Evolutionary conservation across 2,797 vertebrate genomes (phyloP).

Genomic region (Epinephelus coioides): DNA sequence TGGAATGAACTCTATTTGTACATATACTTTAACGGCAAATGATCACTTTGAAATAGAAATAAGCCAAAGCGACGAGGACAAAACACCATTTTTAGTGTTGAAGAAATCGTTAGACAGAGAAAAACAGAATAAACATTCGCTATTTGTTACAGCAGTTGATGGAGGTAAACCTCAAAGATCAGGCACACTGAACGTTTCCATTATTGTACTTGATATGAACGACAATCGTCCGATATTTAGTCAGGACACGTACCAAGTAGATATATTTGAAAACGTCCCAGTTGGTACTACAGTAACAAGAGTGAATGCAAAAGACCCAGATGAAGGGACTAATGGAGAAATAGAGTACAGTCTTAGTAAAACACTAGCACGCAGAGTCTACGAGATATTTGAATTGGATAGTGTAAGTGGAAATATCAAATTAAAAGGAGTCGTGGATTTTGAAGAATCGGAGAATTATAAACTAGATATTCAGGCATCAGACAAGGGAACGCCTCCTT

Average conservation of each 20-base stretch:
- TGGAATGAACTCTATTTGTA: constrained; percentile 79
- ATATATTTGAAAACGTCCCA: constrained; percentile 43
- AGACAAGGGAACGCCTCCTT: constrained; percentile 66
- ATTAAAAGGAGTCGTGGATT: constrained; percentile 72
- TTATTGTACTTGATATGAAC: constrained; percentile 71
- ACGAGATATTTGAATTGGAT: constrained; percentile 64
- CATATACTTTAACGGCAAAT: constrained; percentile 72
- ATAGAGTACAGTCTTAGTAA: constrained; percentile 69
- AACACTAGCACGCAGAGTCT: constrained; percentile 44
- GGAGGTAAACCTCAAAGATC: constrained; percentile 71
- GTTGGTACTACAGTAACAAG: constrained; percentile 4
- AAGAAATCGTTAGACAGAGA: constrained; percentile 78
- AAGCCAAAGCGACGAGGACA: constrained; percentile 79
- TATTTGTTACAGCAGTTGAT: constrained; percentile 75
- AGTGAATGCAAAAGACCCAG: constrained; percentile 72
- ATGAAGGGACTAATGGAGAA: constrained; percentile 77
- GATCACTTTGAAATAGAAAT: constrained; percentile 76
- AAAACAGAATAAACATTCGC: constrained; percentile 19
- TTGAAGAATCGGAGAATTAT: constrained; percentile 59
- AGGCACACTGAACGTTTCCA: constrained; percentile 61
- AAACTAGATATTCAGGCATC: constrained; percentile 69
- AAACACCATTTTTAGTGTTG: constrained; percentile 81
- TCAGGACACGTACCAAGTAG: constrained; percentile 56
- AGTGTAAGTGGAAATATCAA: constrained; percentile 59
- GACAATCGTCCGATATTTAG: constrained; percentile 69